These are phyloP conservation scores for Cynaeus angustus DNA, from an alignment of 2,888 invertebrate species.

Conservation along the genomic window DNA sequence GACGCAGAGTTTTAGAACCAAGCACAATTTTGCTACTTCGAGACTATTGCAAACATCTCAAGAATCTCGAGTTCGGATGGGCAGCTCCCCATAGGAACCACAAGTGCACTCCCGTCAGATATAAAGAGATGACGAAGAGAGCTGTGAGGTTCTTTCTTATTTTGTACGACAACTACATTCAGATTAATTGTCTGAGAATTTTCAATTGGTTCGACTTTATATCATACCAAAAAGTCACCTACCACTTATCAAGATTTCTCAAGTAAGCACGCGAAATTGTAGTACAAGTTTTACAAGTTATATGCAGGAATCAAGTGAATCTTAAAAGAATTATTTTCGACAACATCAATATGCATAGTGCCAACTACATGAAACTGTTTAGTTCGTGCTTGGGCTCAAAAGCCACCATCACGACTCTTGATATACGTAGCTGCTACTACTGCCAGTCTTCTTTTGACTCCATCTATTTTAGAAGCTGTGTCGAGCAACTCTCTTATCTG, in stretches of 20 bases:
- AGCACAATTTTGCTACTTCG: constrained; percentile 62
- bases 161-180: constrained; percentile 65
- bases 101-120: constrained; percentile 67
- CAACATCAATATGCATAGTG: constrained; percentile 71
- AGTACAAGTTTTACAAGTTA: not conserved
- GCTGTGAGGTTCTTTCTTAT: constrained; percentile 64
- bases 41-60: constrained; percentile 71
- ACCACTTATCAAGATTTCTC: constrained; percentile 65
- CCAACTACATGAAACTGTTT: constrained; percentile 70
- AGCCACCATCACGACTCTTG: constrained; percentile 67
- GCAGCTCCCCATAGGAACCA: constrained; percentile 69
- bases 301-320: constrained; percentile 69
- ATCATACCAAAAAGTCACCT: constrained; percentile 68
- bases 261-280: constrained; percentile 58
- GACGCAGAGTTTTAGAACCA: constrained; percentile 58
- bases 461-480: constrained; percentile 59
- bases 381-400: constrained; percentile 68
- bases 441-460: constrained; percentile 65
- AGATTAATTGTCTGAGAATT: constrained; percentile 69
- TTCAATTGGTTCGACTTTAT: constrained; percentile 72
- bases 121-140: constrained; percentile 69
- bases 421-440: constrained; percentile 71
- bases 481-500: constrained; percentile 69
- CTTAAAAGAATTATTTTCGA: constrained; percentile 69
- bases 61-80: constrained; percentile 72